A percentile compares a stretch with the other conserved stretches of the same genome.
phyloP scores from a whole-genome alignment of 1,140 invertebrate species.

The Diorhabda carinulata region DNA sequence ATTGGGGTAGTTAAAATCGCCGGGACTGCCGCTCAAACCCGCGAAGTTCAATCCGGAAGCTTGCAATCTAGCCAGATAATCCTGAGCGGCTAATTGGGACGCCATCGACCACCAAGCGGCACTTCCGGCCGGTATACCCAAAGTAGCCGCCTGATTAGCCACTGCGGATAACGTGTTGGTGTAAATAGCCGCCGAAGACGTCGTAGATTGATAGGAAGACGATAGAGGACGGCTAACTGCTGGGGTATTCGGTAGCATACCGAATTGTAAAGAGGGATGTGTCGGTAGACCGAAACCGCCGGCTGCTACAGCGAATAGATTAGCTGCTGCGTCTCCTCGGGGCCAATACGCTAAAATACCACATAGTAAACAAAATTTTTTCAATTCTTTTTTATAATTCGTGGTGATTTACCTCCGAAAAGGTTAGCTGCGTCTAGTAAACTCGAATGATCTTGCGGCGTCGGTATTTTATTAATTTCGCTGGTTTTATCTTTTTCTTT shows the following conservation, averaged over 20 bases:
- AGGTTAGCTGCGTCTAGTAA: slow-evolving; percentile 63
- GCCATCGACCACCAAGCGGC: slow-evolving; percentile 87
- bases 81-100: slow-evolving; percentile 76
- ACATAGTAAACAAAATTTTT: neutral
- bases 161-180: slow-evolving; percentile 73
- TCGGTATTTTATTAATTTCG: slow-evolving; percentile 46
- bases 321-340: slow-evolving; percentile 49
- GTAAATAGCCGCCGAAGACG: slow-evolving; percentile 53
- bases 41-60: slow-evolving; percentile 69
- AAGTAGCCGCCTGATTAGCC: slow-evolving; percentile 73
- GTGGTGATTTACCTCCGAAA: slow-evolving; percentile 55
- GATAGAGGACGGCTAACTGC: slow-evolving; percentile 28
- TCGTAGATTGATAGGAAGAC: slow-evolving; percentile 48
- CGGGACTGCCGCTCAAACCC: slow-evolving; percentile 47
- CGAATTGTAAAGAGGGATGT: slow-evolving; percentile 48
- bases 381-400: neutral
- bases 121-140: slow-evolving; percentile 64
- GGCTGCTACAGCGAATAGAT: slow-evolving; percentile 53
- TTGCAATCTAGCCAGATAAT: slow-evolving; percentile 76
- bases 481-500: slow-evolving; percentile 48
- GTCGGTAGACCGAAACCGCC: slow-evolving; percentile 54
- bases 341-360: slow-evolving; percentile 63
- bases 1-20: slow-evolving; percentile 44
- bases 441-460: slow-evolving; percentile 50
- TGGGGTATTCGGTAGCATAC: slow-evolving; percentile 41